Evolutionary conservation across 2,797 vertebrate species (phyloP).

Genomic region (Lagorchestes hirsutus): DNA sequence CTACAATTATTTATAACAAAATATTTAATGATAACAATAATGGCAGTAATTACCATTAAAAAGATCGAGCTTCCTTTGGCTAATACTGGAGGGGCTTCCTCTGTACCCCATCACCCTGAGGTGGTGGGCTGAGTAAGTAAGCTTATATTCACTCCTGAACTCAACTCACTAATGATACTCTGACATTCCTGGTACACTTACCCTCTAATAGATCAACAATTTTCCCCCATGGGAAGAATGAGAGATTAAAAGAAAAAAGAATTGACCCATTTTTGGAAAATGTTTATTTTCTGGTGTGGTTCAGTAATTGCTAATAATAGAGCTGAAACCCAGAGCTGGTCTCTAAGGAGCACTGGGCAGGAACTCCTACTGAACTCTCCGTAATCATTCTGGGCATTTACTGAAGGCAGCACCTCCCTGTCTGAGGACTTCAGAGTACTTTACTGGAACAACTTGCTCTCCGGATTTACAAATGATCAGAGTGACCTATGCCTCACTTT

Average conservation of each 20-base stretch:
- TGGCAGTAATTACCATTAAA: not conserved
- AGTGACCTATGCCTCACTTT: not conserved
- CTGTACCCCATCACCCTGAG: not conserved
- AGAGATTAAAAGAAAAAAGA: slow-evolving; percentile 42
- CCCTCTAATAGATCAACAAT: not conserved
- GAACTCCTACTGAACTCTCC: not conserved
- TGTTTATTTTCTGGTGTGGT: slow-evolving; percentile 17
- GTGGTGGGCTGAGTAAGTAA: not conserved
- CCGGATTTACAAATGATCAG: not conserved
- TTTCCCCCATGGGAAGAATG: slow-evolving; percentile 30
- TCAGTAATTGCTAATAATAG: slow-evolving; percentile 53
- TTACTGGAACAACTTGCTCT: not conserved
- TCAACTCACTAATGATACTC: not conserved
- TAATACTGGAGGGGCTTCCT: not conserved
- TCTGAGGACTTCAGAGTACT: not conserved
- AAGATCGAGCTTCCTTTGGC: not conserved
- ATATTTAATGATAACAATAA: not conserved
- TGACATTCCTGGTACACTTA: not conserved
- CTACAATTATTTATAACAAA: not conserved
- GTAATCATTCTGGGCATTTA: not conserved
- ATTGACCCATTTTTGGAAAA: slow-evolving; percentile 39
- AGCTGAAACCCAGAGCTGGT: not conserved
- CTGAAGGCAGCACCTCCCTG: not conserved
- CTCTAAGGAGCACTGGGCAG: not conserved
- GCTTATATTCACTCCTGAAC: too few relatives aligned